Conservation (phyloP, 1,140 invertebrate genomes). For the Oedothorax gibbosus region DNA sequence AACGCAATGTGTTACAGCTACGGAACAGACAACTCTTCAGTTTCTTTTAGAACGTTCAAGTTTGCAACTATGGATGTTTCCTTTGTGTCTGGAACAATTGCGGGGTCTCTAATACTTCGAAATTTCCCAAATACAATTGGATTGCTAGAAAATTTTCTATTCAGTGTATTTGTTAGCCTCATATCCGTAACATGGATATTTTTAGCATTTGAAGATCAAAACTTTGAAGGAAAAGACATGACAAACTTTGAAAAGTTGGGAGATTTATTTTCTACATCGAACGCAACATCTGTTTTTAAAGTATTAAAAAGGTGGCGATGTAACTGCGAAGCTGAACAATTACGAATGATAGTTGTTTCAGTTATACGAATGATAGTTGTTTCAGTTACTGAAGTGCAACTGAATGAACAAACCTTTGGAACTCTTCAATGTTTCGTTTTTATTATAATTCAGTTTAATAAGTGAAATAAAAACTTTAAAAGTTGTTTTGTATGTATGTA, state of each 20-base stretch:
- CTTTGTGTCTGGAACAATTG: not conserved
- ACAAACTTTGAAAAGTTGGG: not conserved
- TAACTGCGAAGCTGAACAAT: not conserved
- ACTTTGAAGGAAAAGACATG: not conserved
- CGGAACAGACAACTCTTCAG: not conserved
- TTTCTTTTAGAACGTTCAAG: not conserved
- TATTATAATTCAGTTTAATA: not conserved
- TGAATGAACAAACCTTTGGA: not conserved
- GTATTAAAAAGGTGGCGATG: not conserved
- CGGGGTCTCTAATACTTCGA: not conserved
- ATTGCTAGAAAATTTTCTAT: not conserved
- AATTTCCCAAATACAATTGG: not conserved
- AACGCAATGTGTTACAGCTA: not conserved
- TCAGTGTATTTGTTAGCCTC: not conserved
- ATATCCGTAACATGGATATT: constrained; percentile 6
- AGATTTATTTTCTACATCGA: not conserved
- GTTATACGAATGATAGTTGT: not conserved
- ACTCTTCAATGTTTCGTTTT: not conserved
- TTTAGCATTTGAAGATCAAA: not conserved
- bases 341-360: not conserved
- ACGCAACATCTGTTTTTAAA: not conserved
- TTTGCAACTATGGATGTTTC: not conserved
- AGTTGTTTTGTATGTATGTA: not conserved
- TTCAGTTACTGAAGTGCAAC: not conserved
- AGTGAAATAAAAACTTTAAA: not conserved